These are phyloP conservation scores for Merodon equestris DNA, from an alignment of 2,888 invertebrate species.

Conservation along the genomic window DNA sequence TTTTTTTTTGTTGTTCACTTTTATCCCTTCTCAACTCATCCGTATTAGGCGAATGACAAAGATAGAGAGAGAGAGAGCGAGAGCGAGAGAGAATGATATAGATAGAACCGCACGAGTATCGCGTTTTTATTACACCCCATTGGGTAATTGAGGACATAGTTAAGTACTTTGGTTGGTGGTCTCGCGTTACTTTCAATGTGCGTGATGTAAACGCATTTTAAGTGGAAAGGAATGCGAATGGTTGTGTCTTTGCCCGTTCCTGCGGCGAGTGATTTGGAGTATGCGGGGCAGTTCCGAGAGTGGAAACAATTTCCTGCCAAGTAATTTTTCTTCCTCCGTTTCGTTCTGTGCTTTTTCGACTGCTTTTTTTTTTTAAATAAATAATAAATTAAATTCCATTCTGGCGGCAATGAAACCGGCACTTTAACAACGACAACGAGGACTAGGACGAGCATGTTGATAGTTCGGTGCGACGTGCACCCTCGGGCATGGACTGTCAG, in stretches of 20 bases:
- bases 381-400: slow-evolving; percentile 38
- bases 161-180: slow-evolving; percentile 60
- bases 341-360: not conserved
- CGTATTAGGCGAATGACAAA: slow-evolving; percentile 1
- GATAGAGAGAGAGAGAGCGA: too few relatives aligned
- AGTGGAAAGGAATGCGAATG: slow-evolving; percentile 55
- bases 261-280: slow-evolving; percentile 23
- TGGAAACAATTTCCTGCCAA: slow-evolving; percentile 48
- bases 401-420: not conserved
- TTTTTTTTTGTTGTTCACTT: slow-evolving; percentile 6
- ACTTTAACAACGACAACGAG: not conserved
- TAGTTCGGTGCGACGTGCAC: slow-evolving; percentile 22
- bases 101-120: slow-evolving; percentile 41
- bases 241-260: not conserved
- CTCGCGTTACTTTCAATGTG: slow-evolving; percentile 57
- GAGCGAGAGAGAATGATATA: too few relatives aligned
- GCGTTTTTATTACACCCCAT: slow-evolving; percentile 61
- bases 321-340: slow-evolving; percentile 13
- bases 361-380: slow-evolving; percentile 45
- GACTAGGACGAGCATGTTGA: slow-evolving; percentile 6
- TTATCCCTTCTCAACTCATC: slow-evolving; percentile 7
- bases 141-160: slow-evolving; percentile 62
- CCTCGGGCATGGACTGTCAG: too few relatives aligned
- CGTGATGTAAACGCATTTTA: slow-evolving; percentile 60
- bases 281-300: slow-evolving; percentile 41